Percentiles rank a stretch among this genome's conserved stretches.
Evolutionary conservation across 2,113 vertebrate genomes (phyloP).

Genomic region (Chaetorhynchus papuensis): DNA sequence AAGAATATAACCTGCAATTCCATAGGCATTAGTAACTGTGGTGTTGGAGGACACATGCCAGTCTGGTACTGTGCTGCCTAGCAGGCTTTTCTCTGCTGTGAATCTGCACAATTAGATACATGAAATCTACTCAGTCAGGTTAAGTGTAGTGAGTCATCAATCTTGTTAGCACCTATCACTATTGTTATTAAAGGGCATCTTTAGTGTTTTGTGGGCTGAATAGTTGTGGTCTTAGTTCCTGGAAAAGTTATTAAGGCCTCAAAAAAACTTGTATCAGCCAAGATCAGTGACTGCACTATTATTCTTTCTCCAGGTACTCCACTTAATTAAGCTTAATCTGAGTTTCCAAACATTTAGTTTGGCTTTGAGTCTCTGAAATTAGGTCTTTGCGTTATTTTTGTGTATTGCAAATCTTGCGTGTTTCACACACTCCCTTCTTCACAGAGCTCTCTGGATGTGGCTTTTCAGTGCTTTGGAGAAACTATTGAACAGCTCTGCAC

Average conservation of each 20-base stretch:
- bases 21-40: background rate
- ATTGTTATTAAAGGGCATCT: background rate
- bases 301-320: background rate
- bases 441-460: background rate
- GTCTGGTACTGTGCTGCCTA: background rate
- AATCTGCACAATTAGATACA: background rate
- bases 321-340: background rate
- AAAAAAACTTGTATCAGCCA: too few species aligned
- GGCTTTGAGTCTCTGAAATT: background rate
- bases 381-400: background rate
- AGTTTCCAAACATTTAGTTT: background rate
- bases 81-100: background rate
- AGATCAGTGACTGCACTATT: background rate
- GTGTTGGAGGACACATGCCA: background rate
- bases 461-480: background rate
- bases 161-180: background rate
- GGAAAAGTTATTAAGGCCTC: background rate
- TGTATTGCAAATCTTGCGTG: background rate
- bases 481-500: accelerated
- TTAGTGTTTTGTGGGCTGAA: background rate
- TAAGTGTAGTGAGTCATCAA: background rate
- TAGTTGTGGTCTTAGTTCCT: background rate
- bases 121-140: background rate
- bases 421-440: background rate
- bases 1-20: background rate